Base-by-base conservation (phyloP, 2,113 vertebrate genomes). In the Litocranius walleri region DNA sequence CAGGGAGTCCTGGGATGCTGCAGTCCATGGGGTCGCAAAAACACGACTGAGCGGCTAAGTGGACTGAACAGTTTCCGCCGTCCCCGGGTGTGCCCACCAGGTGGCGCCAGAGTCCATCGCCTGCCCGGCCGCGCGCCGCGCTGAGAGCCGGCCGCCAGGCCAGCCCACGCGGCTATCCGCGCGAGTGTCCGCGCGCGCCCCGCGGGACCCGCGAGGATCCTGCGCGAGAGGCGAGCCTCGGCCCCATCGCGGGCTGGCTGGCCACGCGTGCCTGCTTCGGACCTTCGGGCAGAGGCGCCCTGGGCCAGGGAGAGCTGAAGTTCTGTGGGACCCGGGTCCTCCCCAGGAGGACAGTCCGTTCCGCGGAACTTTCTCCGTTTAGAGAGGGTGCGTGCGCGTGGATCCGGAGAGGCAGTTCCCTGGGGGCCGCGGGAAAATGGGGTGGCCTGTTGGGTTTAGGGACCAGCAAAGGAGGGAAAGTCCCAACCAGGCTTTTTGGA, bases 61-160 rank as follows among this genome's bases (percentile, higher is more conserved):
- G 64, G 19, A 36, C n/a, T 6, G n/a, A 64, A 17, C 61, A 0
- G 80, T 5, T 50, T 2, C 36, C 78, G 90, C 54, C 16, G 14
- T 92, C 85, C 74, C 48, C 14, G 1, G 5, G 27, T 91, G 9
- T 16, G 0, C 23, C 8, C 97, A 83, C 95, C 96, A 97, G 97
- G 36, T 96, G 97, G 92, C 97, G 2, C 90, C 96, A 90, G 84
- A 98, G 94, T n/a, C 92, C 86, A 8, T 36, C 0, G 30, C 30
- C 94, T 12, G 36, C 25, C 54, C 12, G 9, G 45, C 19, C 17
- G 21, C 6, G 1, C 0, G 56, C 1, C 2, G 78, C n/a, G 12
- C 0, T 0, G 40, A 0, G 77, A 16, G 97, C n/a, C 19, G 23
- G 9, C 61, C 30, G 12, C 91, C 77, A 6, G 67, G 61, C 10